These are phyloP conservation scores for Sorex araneus DNA, from an alignment of 2,113 vertebrate species.

Conservation along the genomic window DNA sequence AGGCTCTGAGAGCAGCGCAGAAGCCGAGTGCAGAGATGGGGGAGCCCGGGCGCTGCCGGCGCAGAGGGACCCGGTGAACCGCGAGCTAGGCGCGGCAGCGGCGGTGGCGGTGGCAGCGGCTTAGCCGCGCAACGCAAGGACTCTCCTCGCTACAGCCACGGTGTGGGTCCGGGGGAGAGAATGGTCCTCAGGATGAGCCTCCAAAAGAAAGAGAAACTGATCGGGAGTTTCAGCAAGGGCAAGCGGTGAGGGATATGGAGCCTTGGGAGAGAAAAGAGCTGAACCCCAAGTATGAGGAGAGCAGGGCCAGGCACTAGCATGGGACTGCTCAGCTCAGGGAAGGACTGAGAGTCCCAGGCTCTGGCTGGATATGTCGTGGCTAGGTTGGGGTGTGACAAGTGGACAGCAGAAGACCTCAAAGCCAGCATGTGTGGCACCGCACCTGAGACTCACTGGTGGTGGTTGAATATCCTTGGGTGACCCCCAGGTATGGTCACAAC, in stretches of 20 bases:
- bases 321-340: not conserved
- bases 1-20: not conserved
- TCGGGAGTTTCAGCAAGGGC: not conserved
- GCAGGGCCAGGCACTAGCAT: not conserved
- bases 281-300: not conserved
- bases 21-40: not conserved
- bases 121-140: no score
- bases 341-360: not conserved
- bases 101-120: no score
- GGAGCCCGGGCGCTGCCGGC: not conserved
- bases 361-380: not conserved
- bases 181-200: not conserved
- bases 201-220: not conserved
- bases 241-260: not conserved
- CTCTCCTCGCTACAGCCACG: no score
- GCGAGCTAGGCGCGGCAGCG: not conserved
- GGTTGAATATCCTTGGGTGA: not conserved
- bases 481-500: not conserved
- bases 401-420: not conserved
- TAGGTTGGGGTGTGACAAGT: not conserved
- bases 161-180: not conserved
- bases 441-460: conserved; percentile 24
- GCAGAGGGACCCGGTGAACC: not conserved
- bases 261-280: not conserved
- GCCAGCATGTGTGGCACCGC: not conserved